A percentile compares a stretch with the other conserved stretches of the same genome.
phyloP scores from a whole-genome alignment of 53 echinoderm and acorn worm species.

The Antedon mediterranea region DNA sequence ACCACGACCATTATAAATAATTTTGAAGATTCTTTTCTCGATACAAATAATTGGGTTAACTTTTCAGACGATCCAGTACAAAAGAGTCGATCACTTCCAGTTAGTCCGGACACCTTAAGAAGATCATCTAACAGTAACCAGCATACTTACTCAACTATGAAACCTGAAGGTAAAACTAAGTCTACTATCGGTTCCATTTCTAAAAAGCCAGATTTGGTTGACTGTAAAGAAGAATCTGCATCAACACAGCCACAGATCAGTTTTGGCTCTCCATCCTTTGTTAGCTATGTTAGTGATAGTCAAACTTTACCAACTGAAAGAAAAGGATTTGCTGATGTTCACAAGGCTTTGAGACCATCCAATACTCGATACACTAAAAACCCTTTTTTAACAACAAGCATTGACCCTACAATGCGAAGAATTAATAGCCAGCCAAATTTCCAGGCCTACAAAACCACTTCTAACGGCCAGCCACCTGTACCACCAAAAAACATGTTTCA shows the following conservation, averaged over 20 bases:
- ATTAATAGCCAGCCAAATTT: conserved; percentile 78
- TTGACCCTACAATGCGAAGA: conserved; percentile 24
- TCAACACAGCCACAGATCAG: background rate
- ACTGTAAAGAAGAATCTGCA: background rate
- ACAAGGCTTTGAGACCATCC: background rate
- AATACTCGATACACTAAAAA: background rate
- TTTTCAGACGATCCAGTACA: background rate
- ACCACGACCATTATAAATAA: background rate
- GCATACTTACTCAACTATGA: too few species aligned
- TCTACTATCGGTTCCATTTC: background rate
- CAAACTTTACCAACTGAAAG: background rate
- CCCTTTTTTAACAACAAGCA: background rate
- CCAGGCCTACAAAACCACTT: background rate
- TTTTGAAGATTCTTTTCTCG: background rate
- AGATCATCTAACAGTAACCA: background rate
- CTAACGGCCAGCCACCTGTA: background rate
- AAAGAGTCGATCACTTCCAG: background rate
- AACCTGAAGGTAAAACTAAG: too few species aligned
- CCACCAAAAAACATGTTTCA: background rate
- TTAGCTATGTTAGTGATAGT: background rate
- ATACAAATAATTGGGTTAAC: background rate
- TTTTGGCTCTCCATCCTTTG: background rate
- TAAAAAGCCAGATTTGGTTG: background rate
- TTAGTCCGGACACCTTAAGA: background rate
- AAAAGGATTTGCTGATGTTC: background rate